These are phyloP conservation scores for Pedetes capensis DNA, from an alignment of 2,113 vertebrate genomes.

Conservation along the genomic window DNA sequence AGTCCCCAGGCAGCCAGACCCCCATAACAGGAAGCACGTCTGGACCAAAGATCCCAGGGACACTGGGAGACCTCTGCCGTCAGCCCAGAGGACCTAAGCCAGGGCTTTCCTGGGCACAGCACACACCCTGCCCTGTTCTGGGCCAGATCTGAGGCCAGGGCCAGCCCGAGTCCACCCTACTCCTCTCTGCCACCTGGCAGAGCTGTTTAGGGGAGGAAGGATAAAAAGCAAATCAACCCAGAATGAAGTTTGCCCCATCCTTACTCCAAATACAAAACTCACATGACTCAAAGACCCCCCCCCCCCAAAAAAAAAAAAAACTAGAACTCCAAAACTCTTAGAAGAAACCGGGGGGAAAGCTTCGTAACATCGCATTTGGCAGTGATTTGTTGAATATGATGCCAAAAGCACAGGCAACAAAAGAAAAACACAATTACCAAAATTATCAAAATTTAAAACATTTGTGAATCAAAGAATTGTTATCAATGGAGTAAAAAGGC, in stretches of 20 bases:
- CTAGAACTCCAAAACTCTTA: too few relatives aligned
- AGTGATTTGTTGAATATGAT: too few relatives aligned
- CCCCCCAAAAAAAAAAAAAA: too few relatives aligned
- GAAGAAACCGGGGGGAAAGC: too few relatives aligned
- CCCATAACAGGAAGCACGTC: rapidly evolving
- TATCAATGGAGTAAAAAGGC: background rate
- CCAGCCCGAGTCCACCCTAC: background rate
- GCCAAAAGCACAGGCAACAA: too few relatives aligned
- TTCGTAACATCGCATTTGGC: background rate
- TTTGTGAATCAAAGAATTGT: background rate
- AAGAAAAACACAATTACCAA: too few relatives aligned
- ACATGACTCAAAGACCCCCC: background rate
- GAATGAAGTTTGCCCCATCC: background rate
- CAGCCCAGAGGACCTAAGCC: background rate
- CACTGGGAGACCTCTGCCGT: background rate
- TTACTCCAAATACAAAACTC: background rate
- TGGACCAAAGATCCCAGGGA: rapidly evolving
- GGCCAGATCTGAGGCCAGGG: background rate
- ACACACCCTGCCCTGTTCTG: background rate
- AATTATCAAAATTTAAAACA: background rate
- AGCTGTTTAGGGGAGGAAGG: background rate
- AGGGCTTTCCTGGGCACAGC: rapidly evolving
- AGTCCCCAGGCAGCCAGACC: background rate
- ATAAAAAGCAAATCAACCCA: background rate
- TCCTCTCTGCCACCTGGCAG: background rate